Conservation (phyloP, 1,140 invertebrate genomes). For the Drosophila carrolli region DNA sequence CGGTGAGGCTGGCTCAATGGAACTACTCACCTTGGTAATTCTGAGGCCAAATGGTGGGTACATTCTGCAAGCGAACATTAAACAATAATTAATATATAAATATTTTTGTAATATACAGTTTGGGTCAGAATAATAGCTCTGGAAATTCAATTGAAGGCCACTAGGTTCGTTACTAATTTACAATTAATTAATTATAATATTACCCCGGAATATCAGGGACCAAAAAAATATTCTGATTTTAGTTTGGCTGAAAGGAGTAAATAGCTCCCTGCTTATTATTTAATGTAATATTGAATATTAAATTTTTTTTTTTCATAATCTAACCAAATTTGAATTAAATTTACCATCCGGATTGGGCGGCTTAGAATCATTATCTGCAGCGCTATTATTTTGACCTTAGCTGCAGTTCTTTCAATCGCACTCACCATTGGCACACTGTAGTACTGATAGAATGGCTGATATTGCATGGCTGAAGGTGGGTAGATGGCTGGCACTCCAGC, state of each 20-base stretch:
- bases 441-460: slow-evolving; percentile 85
- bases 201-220: no score
- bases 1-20: slow-evolving; percentile 10
- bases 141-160: no score
- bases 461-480: slow-evolving; percentile 85
- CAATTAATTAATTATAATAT: no score
- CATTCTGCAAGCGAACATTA: slow-evolving; percentile 64
- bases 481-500: slow-evolving; percentile 84
- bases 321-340: no score
- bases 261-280: no score
- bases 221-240: no score
- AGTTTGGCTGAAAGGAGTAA: no score
- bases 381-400: slow-evolving; percentile 9
- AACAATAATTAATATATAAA: neutral
- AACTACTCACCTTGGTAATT: slow-evolving; percentile 85
- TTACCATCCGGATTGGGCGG: no score
- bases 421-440: slow-evolving; percentile 85
- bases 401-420: neutral
- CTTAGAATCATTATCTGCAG: neutral
- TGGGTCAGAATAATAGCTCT: slow-evolving; percentile 7
- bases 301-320: no score
- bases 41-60: slow-evolving; percentile 85
- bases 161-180: no score
- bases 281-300: no score
- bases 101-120: neutral